Evolutionary conservation across 2,888 invertebrate species (phyloP).

Genomic region (Cephus runcator): DNA sequence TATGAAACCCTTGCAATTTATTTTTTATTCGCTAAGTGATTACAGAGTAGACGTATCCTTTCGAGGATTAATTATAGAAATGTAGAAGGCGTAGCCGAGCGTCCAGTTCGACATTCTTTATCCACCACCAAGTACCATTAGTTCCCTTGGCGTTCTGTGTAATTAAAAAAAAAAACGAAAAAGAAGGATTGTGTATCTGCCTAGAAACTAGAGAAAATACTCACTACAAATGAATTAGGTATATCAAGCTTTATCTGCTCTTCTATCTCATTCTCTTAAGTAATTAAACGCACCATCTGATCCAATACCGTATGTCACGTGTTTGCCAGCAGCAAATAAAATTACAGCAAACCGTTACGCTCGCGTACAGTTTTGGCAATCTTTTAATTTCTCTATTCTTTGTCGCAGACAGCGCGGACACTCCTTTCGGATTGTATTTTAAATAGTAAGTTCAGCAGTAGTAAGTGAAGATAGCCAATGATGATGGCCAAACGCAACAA

Average conservation of each 20-base stretch:
- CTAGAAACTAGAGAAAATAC: neutral
- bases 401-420: neutral
- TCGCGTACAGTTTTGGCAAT: constrained; percentile 1
- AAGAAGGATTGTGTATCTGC: neutral
- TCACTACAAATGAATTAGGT: neutral
- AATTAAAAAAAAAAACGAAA: neutral
- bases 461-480: constrained; percentile 5
- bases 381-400: neutral
- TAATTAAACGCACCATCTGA: neutral
- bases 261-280: neutral
- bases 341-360: neutral
- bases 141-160: neutral
- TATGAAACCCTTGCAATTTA: neutral
- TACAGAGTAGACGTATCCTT: neutral
- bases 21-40: neutral
- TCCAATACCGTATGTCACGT: neutral
- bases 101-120: neutral
- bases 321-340: neutral
- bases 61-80: neutral
- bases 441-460: neutral
- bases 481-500: constrained; percentile 16
- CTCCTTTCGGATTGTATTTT: neutral
- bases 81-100: neutral
- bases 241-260: neutral
- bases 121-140: neutral